phyloP scores from a whole-genome alignment of 1,140 invertebrate species.

The Colletes gigas region DNA sequence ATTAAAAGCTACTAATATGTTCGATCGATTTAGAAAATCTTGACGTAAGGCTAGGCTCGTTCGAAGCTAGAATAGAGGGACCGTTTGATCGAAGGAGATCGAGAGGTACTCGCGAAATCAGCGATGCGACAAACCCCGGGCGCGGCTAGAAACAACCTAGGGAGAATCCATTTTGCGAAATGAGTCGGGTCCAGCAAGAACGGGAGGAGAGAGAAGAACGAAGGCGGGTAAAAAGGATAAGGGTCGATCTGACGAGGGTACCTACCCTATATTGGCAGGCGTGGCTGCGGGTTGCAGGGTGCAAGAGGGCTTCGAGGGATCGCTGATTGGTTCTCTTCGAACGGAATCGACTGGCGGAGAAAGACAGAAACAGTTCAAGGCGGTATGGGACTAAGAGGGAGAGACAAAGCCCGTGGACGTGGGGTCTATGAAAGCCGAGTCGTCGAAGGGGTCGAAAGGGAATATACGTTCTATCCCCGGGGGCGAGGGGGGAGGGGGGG shows the following conservation, averaged over 20 bases:
- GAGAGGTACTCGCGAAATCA: not conserved
- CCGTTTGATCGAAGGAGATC: not conserved
- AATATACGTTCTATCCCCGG: constrained; percentile 35
- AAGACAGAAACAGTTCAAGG: constrained; percentile 31
- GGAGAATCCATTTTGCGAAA: constrained; percentile 78
- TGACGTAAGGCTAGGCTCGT: too few relatives aligned
- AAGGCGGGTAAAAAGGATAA: constrained; percentile 73
- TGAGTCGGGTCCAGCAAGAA: constrained; percentile 71
- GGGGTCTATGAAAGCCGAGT: constrained; percentile 41
- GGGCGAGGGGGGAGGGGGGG: too few relatives aligned
- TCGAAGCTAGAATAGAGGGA: not conserved
- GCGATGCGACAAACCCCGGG: constrained; percentile 1
- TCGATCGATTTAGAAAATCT: too few relatives aligned
- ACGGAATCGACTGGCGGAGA: constrained; percentile 56
- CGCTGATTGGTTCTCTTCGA: constrained; percentile 77
- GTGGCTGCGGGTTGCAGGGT: constrained; percentile 76
- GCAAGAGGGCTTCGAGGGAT: constrained; percentile 71
- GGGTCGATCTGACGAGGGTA: constrained; percentile 75
- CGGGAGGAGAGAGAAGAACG: constrained; percentile 57
- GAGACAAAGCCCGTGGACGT: constrained; percentile 39
- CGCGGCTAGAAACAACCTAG: constrained; percentile 37
- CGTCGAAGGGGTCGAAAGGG: constrained; percentile 50
- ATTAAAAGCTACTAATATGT: too few relatives aligned
- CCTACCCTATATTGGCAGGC: constrained; percentile 79
- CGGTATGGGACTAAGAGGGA: constrained; percentile 6